These are phyloP conservation scores for Ondatra zibethicus DNA, from an alignment of 2,113 vertebrate genomes.

Conservation along the genomic window DNA sequence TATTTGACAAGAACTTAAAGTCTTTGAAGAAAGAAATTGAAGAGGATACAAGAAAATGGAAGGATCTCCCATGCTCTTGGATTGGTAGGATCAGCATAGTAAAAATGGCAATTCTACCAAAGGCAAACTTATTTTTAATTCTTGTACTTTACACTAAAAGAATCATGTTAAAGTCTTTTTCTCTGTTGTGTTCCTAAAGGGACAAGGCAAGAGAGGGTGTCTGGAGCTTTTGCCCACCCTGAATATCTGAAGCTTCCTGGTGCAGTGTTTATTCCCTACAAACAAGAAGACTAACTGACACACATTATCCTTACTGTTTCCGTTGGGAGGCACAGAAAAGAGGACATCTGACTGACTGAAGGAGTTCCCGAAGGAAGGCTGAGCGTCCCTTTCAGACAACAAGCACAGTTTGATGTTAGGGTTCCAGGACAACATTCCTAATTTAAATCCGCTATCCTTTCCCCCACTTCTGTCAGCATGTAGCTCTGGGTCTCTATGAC, in stretches of 20 bases:
- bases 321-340: background rate
- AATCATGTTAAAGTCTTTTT: background rate
- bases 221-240: background rate
- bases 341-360: background rate
- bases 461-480: too few species aligned
- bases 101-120: too few species aligned
- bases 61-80: too few species aligned
- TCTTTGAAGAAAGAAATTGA: too few species aligned
- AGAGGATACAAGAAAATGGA: too few species aligned
- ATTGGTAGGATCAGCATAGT: too few species aligned
- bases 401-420: too few species aligned
- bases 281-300: background rate
- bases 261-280: background rate
- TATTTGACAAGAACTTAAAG: too few species aligned
- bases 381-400: background rate
- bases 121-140: background rate
- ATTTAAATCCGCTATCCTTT: background rate
- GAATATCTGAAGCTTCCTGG: background rate
- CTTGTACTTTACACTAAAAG: background rate
- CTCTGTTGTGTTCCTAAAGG: background rate
- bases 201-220: background rate
- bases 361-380: accelerated
- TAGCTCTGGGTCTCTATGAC: background rate
- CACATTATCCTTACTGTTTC: background rate
- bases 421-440: background rate